A percentile compares a stretch with the other conserved stretches of the same genome.
Conservation (phyloP, 2,113 vertebrate species). For the Brachyistius frenatus region DNA sequence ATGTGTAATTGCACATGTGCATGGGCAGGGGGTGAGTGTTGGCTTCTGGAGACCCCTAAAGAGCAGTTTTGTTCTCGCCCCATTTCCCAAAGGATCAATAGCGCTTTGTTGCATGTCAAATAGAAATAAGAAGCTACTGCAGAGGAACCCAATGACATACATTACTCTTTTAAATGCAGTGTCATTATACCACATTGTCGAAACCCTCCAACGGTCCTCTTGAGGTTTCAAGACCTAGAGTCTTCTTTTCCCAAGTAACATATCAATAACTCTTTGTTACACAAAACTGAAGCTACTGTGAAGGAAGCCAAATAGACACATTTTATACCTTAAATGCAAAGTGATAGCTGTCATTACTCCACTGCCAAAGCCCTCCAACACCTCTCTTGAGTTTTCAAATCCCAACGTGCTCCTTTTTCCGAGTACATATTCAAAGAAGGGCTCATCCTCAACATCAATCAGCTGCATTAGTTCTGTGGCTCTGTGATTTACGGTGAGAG, state of each 20-base stretch:
- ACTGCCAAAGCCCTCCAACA: slow-evolving; percentile 22
- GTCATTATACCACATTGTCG: slow-evolving; percentile 61
- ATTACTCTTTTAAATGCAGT: slow-evolving; percentile 63
- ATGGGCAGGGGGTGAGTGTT: slow-evolving; percentile 23
- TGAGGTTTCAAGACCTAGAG: slow-evolving; percentile 47
- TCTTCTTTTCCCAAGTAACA: slow-evolving; percentile 39
- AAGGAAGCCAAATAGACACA: slow-evolving; percentile 42
- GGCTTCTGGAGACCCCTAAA: slow-evolving; percentile 30
- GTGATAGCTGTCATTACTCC: slow-evolving; percentile 43
- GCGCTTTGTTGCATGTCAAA: slow-evolving; percentile 66
- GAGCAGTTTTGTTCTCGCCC: slow-evolving; percentile 51
- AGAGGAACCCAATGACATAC: slow-evolving; percentile 53
- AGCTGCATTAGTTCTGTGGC: slow-evolving; percentile 13
- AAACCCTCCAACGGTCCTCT: slow-evolving; percentile 45
- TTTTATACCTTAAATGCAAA: slow-evolving; percentile 62
- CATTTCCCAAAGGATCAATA: slow-evolving; percentile 69
- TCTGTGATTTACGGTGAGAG: slow-evolving; percentile 14
- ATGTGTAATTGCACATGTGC: slow-evolving; percentile 45
- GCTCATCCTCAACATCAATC: slow-evolving; percentile 40
- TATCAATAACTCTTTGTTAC: slow-evolving; percentile 69
- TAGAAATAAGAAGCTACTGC: slow-evolving; percentile 67
- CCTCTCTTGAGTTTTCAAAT: slow-evolving; percentile 50
- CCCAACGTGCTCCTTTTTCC: slow-evolving; percentile 16
- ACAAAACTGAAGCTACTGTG: slow-evolving; percentile 47
- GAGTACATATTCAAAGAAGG: slow-evolving; percentile 28